These are phyloP conservation scores for Crotophaga sulcirostris DNA, from an alignment of 2,113 vertebrate species.

Conservation along the genomic window DNA sequence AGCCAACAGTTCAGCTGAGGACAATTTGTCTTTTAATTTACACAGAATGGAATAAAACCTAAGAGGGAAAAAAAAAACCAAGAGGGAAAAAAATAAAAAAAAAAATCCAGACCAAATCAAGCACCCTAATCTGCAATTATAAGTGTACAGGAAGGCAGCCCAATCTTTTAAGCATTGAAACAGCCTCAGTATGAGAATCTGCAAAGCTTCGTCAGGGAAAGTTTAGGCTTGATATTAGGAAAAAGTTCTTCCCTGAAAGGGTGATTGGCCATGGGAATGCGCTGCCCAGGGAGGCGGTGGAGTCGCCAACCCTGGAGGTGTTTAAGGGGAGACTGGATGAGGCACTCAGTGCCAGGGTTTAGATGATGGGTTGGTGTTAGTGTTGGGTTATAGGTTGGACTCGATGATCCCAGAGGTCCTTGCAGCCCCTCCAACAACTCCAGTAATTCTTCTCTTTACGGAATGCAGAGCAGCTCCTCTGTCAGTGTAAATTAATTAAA, in stretches of 20 bases:
- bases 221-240: too few species aligned
- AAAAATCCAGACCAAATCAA: not conserved
- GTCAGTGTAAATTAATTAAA: not conserved
- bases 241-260: too few species aligned
- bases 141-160: not conserved
- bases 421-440: not conserved
- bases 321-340: too few species aligned
- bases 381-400: too few species aligned
- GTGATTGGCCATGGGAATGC: too few species aligned
- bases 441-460: not conserved
- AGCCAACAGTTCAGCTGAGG: not conserved
- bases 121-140: not conserved
- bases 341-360: too few species aligned
- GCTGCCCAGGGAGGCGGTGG: too few species aligned
- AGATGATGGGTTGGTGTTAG: too few species aligned
- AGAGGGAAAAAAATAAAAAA: fast-evolving
- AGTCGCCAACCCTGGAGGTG: too few species aligned
- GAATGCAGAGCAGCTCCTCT: not conserved
- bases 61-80: fast-evolving
- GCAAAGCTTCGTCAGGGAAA: too few species aligned
- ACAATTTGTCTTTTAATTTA: not conserved
- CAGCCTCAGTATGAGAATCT: not conserved
- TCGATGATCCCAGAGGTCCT: too few species aligned
- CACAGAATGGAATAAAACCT: fast-evolving
- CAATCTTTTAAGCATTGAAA: not conserved